Evolutionary conservation across 2,113 vertebrate species (phyloP).

Genomic region (Hippocampus guttulatus): DNA sequence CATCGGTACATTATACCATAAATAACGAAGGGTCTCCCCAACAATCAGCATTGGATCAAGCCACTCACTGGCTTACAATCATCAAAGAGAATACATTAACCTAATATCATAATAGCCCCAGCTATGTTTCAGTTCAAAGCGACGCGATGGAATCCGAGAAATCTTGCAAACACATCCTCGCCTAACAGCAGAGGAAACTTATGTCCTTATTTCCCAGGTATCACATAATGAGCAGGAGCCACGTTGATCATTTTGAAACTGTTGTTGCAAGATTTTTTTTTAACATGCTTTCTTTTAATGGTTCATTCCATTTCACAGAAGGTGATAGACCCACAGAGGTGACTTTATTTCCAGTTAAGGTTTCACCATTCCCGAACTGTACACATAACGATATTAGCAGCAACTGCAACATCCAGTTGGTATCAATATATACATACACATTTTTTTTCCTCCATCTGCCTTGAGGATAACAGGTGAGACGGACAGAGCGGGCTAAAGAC

Average conservation of each 20-base stretch:
- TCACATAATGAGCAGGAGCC: conserved; percentile 1
- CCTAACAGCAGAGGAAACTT: conserved; percentile 30
- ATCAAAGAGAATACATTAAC: conserved; percentile 71
- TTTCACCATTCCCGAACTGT: neutral
- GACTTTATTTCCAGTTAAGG: neutral
- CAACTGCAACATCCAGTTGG: too few species aligned
- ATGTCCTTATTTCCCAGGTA: conserved; percentile 35
- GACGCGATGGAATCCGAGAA: conserved; percentile 46
- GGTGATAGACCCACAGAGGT: neutral
- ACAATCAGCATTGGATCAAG: conserved; percentile 70
- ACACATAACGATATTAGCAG: neutral
- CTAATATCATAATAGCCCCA: conserved; percentile 45
- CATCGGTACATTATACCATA: conserved; percentile 52
- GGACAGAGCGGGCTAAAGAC: too few species aligned
- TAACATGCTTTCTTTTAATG: conserved; percentile 2
- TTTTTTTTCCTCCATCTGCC: too few species aligned
- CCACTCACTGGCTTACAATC: conserved; percentile 62
- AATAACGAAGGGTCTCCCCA: conserved; percentile 59
- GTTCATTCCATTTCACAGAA: neutral
- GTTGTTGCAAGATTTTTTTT: neutral
- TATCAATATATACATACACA: too few species aligned
- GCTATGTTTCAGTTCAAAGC: conserved; percentile 50
- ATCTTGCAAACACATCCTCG: conserved; percentile 48
- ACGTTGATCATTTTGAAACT: neutral
- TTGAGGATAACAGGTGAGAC: too few species aligned